Percentiles rank a stretch among this genome's conserved stretches.
phyloP scores from a whole-genome alignment of 2,888 invertebrate genomes.

The Epinotia bilunana region DNA sequence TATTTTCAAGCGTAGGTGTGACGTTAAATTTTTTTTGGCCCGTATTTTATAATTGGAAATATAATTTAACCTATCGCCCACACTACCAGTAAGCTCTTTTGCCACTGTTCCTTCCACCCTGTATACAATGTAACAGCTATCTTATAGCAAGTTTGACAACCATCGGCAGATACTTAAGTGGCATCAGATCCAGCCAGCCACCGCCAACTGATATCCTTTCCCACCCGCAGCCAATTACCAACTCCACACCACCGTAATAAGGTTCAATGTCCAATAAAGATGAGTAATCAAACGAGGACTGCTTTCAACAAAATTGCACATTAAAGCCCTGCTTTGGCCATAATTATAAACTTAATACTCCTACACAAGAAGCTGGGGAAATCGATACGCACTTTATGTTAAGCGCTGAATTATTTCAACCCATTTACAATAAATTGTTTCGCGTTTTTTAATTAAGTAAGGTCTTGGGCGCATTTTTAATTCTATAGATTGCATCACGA shows the following conservation, averaged over 20 bases:
- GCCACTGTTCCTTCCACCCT: slow-evolving; percentile 15
- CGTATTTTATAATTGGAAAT: no score
- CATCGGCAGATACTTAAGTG: slow-evolving; percentile 54
- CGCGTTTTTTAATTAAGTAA: slow-evolving; percentile 15
- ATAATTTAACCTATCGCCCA: neutral
- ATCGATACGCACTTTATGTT: slow-evolving; percentile 39
- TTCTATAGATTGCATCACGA: neutral
- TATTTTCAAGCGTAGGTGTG: no score
- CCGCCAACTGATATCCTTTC: slow-evolving; percentile 48
- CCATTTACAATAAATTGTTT: slow-evolving; percentile 30
- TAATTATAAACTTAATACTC: slow-evolving; percentile 50
- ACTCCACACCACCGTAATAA: slow-evolving; percentile 9
- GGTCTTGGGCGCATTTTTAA: neutral
- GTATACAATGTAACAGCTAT: slow-evolving; percentile 15
- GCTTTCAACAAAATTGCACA: slow-evolving; percentile 55
- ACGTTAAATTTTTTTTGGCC: no score
- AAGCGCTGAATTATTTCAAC: slow-evolving; percentile 46
- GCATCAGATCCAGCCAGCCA: slow-evolving; percentile 51
- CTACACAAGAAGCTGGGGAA: slow-evolving; percentile 27
- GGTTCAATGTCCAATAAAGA: neutral
- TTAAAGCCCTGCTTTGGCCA: slow-evolving; percentile 51
- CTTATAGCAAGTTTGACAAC: slow-evolving; percentile 55
- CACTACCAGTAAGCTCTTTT: neutral
- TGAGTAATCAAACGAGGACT: slow-evolving; percentile 39
- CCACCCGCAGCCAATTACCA: slow-evolving; percentile 37